Evolutionary conservation across 2,113 vertebrate genomes (phyloP), one percentile per base, ranked within the genome.

Genomic region (Festucalex cinctus): DNA sequence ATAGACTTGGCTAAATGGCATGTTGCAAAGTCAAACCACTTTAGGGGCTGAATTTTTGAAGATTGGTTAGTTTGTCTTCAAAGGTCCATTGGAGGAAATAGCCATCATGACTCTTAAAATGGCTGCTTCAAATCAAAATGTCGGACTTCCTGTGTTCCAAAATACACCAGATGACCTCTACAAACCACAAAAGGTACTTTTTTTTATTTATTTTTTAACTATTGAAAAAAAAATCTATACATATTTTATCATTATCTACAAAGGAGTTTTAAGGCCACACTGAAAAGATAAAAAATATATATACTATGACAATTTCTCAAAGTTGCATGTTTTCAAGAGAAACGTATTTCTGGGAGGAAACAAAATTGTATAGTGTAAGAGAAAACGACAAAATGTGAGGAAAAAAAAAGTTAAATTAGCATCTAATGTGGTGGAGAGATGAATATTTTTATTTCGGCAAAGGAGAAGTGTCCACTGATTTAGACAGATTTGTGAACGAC

Each of bases 131-230:
- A 57, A 10, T 14, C 26, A 57, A 57, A 57, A 57, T 54, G 51
- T 54, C 51, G 1, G 9, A 26, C 12, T 26, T 54, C 22, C 12
- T 32, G 54, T 26, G 8, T 56, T 28, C 1, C 14, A 6, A 28
- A 56, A 56, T 1, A 89, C 89, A 88, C 87, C 86, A 86, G 77
- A 90, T 84, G 74, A 91, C 83, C 67, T 84, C 86, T 85, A 86
- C 84, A 80, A 79, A 89, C 77, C 86, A 91, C 90, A 81, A 83
- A 81, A 85, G 63, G 65, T 79, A 80, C 74, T 70, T 66, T 19
- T 79, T 75, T 85, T 79, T 49, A 75, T 12, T 12, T 3, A 5
- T 79, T 49, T 76, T 12, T 12, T 3, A 5, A 43, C 41, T 24
- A 6, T 16, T 46, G 16, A 43, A 62, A 43, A 43, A 35, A 16